Conservation (phyloP, 2,113 vertebrate genomes). For the Aramus guarauna region DNA sequence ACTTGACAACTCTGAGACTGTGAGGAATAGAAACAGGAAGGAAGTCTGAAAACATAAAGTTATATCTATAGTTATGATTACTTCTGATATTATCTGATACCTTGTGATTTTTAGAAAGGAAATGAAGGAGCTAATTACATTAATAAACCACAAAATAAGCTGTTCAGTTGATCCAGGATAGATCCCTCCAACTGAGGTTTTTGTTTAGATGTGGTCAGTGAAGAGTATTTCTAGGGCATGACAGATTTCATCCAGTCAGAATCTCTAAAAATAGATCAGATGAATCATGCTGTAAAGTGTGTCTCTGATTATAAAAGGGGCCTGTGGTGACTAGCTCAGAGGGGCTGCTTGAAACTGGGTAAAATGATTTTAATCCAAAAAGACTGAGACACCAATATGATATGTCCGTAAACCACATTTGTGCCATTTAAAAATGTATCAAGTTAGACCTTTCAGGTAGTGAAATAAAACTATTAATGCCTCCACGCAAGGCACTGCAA, state of each 20-base stretch:
- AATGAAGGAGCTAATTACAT: not conserved
- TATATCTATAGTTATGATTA: not conserved
- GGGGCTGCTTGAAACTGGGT: not conserved
- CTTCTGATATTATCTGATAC: not conserved
- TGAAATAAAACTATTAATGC: not conserved
- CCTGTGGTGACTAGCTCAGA: not conserved
- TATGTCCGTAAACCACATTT: not conserved
- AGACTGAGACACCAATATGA: not conserved
- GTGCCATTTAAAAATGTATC: not conserved
- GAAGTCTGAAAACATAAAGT: not conserved
- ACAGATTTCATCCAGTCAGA: constrained; percentile 26
- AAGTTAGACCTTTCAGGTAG: not conserved
- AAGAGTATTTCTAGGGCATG: not conserved
- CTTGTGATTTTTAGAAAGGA: not conserved
- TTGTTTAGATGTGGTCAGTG: not conserved
- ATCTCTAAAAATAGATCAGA: constrained; percentile 13
- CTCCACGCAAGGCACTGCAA: not conserved
- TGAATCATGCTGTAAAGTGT: not conserved
- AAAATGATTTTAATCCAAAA: not conserved
- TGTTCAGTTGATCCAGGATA: not conserved
- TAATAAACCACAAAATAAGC: not conserved
- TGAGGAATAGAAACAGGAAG: not conserved
- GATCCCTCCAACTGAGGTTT: not conserved
- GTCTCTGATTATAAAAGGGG: not conserved
- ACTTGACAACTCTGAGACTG: not conserved